A percentile compares a stretch with the other conserved stretches of the same genome.
These are phyloP conservation scores for Carpatolechia fugitivella DNA, from an alignment of 2,888 invertebrate species.

Conservation along the genomic window DNA sequence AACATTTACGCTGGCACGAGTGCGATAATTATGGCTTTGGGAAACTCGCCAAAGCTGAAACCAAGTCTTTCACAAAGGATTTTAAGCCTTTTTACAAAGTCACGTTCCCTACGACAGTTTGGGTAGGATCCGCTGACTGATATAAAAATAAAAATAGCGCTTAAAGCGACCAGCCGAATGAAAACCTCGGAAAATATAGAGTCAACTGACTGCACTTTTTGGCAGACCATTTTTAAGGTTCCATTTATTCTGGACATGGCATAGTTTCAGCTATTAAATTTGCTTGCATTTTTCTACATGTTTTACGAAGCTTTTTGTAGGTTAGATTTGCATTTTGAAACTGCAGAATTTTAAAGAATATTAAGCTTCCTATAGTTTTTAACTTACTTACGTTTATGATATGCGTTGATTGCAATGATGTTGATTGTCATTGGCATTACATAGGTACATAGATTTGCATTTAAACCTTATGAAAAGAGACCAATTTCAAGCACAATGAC, in stretches of 20 bases:
- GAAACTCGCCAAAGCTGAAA: constrained; percentile 18
- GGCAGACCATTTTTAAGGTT: constrained; percentile 9
- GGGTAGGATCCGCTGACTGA: constrained; percentile 25
- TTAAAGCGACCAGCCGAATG: constrained; percentile 21
- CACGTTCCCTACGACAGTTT: constrained; percentile 25
- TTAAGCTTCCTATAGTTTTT: not conserved
- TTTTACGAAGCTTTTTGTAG: constrained; percentile 13
- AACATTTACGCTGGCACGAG: not conserved
- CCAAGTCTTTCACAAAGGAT: constrained; percentile 13
- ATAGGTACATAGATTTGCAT: no score
- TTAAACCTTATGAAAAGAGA: no score
- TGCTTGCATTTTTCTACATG: constrained; percentile 19
- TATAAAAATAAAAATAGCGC: constrained; percentile 23
- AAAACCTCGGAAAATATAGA: constrained; percentile 6
- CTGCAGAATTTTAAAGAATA: not conserved
- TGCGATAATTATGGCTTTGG: constrained; percentile 15
- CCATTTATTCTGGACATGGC: constrained; percentile 19
- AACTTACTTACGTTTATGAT: no score
- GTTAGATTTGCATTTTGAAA: constrained; percentile 11
- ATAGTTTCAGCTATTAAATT: constrained; percentile 22
- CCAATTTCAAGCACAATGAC: no score
- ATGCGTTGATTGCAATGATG: no score
- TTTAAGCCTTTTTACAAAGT: constrained; percentile 20
- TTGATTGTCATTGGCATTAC: no score
- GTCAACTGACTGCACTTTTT: not conserved